These are phyloP conservation scores for Antedon bifida DNA, from an alignment of 35 echinoderm and acorn worm species.

Conservation along the genomic window DNA sequence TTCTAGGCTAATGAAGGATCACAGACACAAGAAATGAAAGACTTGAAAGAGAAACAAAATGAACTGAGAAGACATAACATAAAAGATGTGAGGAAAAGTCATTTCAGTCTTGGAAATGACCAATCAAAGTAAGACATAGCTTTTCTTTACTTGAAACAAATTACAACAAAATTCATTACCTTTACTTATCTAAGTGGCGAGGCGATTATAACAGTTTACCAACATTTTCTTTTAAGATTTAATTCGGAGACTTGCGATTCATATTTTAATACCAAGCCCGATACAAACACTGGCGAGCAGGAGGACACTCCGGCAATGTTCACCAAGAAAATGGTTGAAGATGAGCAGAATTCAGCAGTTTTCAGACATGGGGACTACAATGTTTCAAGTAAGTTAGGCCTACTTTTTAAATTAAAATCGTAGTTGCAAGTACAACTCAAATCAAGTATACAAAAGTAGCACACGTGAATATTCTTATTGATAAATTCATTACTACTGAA, in stretches of 20 bases:
- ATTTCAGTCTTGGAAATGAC: constrained; percentile 77
- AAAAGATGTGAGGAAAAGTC: constrained; percentile 65
- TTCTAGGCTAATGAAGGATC: background rate
- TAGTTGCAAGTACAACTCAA: background rate
- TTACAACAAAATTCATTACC: background rate
- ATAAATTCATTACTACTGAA: background rate
- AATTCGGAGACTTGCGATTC: constrained; percentile 10
- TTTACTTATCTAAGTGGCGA: background rate
- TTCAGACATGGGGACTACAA: constrained; percentile 92
- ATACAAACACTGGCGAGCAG: background rate
- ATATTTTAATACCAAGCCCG: background rate
- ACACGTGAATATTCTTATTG: background rate
- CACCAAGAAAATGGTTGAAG: constrained; percentile 64
- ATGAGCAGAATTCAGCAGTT: constrained; percentile 77
- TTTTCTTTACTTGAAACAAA: background rate
- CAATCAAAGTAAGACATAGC: constrained; percentile 35
- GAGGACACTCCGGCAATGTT: constrained; percentile 20
- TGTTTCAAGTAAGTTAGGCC: constrained; percentile 44
- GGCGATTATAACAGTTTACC: too few species aligned
- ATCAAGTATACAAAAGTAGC: background rate
- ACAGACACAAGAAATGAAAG: constrained; percentile 11
- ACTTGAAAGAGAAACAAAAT: constrained; percentile 27
- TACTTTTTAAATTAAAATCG: background rate
- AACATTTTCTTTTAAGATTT: constrained; percentile 29
- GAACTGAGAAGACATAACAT: constrained; percentile 61